phyloP scores from a whole-genome alignment of 1,140 invertebrate genomes.

The Dreissena polymorpha region DNA sequence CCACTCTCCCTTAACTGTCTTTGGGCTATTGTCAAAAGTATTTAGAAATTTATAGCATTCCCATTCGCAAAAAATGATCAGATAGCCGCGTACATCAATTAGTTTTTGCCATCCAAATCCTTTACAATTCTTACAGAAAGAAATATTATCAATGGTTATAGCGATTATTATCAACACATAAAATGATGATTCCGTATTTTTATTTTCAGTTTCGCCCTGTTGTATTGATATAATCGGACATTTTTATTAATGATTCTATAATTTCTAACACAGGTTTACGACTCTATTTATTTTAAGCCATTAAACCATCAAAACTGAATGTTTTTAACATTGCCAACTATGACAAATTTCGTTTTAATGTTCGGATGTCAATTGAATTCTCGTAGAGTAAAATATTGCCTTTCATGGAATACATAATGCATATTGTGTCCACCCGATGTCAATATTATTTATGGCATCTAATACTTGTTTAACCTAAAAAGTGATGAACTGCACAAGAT shows the following conservation, averaged over 20 bases:
- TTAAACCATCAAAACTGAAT: too few relatives aligned
- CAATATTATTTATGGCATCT: too few relatives aligned
- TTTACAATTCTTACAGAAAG: not conserved
- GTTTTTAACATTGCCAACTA: not conserved
- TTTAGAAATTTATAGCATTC: constrained; percentile 4
- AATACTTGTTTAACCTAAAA: too few relatives aligned
- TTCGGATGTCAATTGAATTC: not conserved
- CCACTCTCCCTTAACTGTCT: not conserved
- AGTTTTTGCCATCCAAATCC: constrained; percentile 4
- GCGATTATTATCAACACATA: too few relatives aligned
- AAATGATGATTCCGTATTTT: too few relatives aligned
- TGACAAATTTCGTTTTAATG: constrained; percentile 43
- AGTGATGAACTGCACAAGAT: too few relatives aligned
- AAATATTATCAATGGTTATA: not conserved
- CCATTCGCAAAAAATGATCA: not conserved
- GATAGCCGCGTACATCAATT: not conserved
- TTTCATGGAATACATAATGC: too few relatives aligned
- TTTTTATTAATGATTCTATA: constrained; percentile 37
- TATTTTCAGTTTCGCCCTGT: too few relatives aligned
- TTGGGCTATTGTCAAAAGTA: not conserved
- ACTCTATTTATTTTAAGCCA: not conserved
- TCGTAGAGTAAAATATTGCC: too few relatives aligned
- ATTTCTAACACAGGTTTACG: not conserved
- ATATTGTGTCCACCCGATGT: too few relatives aligned
- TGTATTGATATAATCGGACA: not conserved